A percentile compares a stretch with the other conserved stretches of the same genome.
These are phyloP conservation scores for Rhinogobius similis DNA, from an alignment of 2,113 vertebrate species.

Conservation along the genomic window DNA sequence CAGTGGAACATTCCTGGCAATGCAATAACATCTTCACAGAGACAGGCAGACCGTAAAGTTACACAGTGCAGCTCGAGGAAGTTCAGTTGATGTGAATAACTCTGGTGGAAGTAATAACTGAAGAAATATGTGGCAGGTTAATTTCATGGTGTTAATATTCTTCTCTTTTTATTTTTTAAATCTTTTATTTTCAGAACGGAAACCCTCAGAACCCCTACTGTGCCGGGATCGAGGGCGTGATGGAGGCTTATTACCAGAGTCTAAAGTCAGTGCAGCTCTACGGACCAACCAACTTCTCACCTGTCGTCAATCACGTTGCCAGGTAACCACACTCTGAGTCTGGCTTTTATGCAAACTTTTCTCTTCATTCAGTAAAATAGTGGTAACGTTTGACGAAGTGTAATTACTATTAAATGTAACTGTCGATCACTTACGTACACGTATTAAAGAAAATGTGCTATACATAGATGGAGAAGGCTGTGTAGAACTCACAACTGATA, in stretches of 20 bases:
- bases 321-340: conserved; percentile 74
- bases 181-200: conserved; percentile 85
- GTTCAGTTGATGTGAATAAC: too few relatives aligned
- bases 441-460: too few relatives aligned
- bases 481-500: too few relatives aligned
- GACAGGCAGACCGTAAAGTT: too few relatives aligned
- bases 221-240: conserved; percentile 92
- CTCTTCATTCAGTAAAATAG: background rate
- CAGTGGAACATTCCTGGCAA: too few relatives aligned
- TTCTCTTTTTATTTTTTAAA: background rate
- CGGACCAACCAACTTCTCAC: conserved; percentile 95
- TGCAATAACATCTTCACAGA: too few relatives aligned
- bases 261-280: conserved; percentile 83
- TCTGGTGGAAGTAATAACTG: background rate
- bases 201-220: conserved; percentile 98
- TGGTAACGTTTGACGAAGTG: background rate
- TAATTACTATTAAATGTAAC: background rate
- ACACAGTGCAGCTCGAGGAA: too few relatives aligned
- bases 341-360: background rate
- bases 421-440: too few relatives aligned
- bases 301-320: conserved; percentile 96
- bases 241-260: conserved; percentile 96
- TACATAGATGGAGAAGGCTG: too few relatives aligned
- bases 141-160: background rate
- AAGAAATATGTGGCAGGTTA: background rate